phyloP scores from a whole-genome alignment of 1,140 invertebrate species.

The Sycobia sp. region DNA sequence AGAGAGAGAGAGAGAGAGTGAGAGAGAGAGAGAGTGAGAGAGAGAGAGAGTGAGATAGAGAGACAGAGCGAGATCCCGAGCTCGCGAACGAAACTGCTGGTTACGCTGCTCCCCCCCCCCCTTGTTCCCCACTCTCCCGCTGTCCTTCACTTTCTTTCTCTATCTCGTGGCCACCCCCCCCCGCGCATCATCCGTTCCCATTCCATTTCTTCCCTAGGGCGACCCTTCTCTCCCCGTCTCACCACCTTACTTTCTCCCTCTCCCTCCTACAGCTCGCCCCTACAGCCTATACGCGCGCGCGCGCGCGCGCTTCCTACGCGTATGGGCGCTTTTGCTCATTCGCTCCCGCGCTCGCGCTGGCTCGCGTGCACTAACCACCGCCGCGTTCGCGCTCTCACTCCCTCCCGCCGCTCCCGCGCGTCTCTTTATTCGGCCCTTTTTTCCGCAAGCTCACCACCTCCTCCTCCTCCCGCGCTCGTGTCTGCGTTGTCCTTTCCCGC shows the following conservation, averaged over 20 bases:
- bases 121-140: conserved; percentile 10
- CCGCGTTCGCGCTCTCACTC: conserved; percentile 3
- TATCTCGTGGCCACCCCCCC: neutral
- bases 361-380: conserved; percentile 29
- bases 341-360: conserved; percentile 6
- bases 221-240: conserved; percentile 18
- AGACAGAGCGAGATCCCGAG: conserved; percentile 40
- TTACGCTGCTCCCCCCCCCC: conserved; percentile 12
- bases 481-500: neutral
- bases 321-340: conserved; percentile 35
- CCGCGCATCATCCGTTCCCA: conserved; percentile 18
- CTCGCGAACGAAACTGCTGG: conserved; percentile 35
- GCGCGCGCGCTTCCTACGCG: no score
- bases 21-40: conserved; percentile 29
- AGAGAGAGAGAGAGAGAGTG: conserved; percentile 26
- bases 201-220: conserved; percentile 40
- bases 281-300: no score
- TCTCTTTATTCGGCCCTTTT: neutral
- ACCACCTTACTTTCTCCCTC: neutral
- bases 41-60: conserved; percentile 33
- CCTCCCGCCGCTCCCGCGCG: neutral
- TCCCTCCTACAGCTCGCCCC: conserved; percentile 1
- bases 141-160: conserved; percentile 8
- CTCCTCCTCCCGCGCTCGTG: conserved; percentile 3
- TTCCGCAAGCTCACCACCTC: no score